A percentile compares a stretch with the other conserved stretches of the same genome.
phyloP scores from a whole-genome alignment of 2,888 invertebrate genomes.

The Rhorus exstirpatorius region DNA sequence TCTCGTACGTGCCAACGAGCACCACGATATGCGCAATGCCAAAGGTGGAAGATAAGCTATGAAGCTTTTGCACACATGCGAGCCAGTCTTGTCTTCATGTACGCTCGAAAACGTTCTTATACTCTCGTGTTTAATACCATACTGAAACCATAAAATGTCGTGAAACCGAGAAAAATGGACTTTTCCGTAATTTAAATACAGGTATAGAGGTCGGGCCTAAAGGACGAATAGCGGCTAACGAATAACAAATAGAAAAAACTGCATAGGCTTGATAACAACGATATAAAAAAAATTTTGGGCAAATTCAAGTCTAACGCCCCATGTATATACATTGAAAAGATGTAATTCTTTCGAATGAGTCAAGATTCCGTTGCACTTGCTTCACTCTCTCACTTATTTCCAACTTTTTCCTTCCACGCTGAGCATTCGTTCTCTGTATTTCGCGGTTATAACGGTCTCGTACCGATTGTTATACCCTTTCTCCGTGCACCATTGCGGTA shows the following conservation, averaged over 20 bases:
- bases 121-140: not conserved
- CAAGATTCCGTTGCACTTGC: not conserved
- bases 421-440: too few species aligned
- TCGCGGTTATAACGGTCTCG: too few species aligned
- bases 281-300: too few species aligned
- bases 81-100: not conserved
- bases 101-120: slow-evolving; percentile 1
- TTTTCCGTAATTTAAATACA: not conserved
- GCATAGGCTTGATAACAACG: too few species aligned
- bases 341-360: not conserved
- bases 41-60: not conserved
- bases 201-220: too few species aligned
- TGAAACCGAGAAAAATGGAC: not conserved
- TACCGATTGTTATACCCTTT: too few species aligned
- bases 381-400: not conserved
- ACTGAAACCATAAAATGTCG: not conserved
- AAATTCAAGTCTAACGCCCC: too few species aligned
- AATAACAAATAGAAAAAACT: too few species aligned
- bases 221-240: too few species aligned
- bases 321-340: slow-evolving; percentile 1
- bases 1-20: not conserved
- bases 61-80: not conserved
- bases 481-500: too few species aligned
- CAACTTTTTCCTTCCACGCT: not conserved
- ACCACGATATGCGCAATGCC: not conserved